Evolutionary conservation across 2,113 vertebrate genomes (phyloP), one percentile per base, ranked within the genome.

Genomic region (Boleophthalmus pectinirostris): DNA sequence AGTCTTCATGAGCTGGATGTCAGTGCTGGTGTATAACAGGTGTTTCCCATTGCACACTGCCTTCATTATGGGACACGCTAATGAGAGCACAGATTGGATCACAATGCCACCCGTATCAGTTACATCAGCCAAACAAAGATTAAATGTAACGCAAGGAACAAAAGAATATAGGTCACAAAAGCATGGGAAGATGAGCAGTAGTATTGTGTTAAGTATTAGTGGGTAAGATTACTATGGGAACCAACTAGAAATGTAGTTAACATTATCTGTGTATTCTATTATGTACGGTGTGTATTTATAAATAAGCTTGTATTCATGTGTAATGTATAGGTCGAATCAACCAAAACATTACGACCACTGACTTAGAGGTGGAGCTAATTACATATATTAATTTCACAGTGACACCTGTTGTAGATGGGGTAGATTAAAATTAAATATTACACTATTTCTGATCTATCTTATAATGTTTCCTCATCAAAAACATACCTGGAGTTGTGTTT

Each of bases 31-130:
- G 53, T 69, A 53, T 72, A 87, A 83, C 88, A 91, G 88, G 87
- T 92, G 88, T 85, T 92, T 92, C 90, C 89, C 68, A 72, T 70
- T 79, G 53, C 7, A 10, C 68, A 60, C 70, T 70, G 38, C 43
- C 69, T 57, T 82, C 58, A 79, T 82, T 87, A 79, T 66, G 69
- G 60, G 56, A 72, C 47, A 43, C 24, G 43, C 70, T 82, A 83
- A 89, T 80, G 80, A 86, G 70, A 60, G 66, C 1, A 57, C 64
- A 66, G 69, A 83, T 33, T 85, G 80, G 68, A 83, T 33, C 83
- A 79, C 75, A 87, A 87, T 54, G 29, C 66, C 72, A 80, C 77
- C 67, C 1, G 3, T 73, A 60, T 79, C 57, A 15, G 63, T 83
- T 88, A 72, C 72, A 46, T 66, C 20, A 66, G 76, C 72, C 68